Conservation (phyloP, 2,797 vertebrate species). For the Rousettus madagascariensis region DNA sequence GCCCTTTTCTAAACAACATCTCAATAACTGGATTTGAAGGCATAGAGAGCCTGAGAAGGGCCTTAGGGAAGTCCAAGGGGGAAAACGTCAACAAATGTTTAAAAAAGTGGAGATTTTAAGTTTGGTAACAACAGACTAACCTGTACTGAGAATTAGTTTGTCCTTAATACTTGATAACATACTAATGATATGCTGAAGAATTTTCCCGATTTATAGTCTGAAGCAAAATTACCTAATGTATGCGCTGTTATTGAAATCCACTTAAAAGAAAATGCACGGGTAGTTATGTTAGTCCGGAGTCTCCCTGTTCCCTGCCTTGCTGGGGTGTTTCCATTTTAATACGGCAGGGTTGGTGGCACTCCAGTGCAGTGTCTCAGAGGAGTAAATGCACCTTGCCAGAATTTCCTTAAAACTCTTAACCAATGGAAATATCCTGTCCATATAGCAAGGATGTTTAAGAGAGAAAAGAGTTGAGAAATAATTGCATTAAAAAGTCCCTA, state of each 20-base stretch:
- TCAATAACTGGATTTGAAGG: not conserved
- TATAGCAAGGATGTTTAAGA: not conserved
- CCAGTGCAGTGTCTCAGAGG: not conserved
- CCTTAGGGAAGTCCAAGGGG: not conserved
- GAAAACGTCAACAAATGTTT: not conserved
- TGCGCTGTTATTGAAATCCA: not conserved
- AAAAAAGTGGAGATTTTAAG: not conserved
- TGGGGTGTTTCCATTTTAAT: not conserved
- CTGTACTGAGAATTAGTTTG: not conserved
- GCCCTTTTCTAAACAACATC: not conserved
- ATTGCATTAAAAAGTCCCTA: not conserved
- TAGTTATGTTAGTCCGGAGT: not conserved
- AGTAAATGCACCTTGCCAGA: not conserved
- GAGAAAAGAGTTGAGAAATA: not conserved
- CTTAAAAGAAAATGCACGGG: not conserved
- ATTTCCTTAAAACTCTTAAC: not conserved
- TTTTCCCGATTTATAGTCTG: not conserved
- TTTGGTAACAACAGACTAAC: not conserved
- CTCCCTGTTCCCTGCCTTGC: fast-evolving
- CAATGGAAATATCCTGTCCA: not conserved
- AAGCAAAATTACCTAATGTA: not conserved
- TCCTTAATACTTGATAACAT: not conserved
- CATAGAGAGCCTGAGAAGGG: not conserved
- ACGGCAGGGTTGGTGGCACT: not conserved
- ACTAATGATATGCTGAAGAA: not conserved